Percentiles rank a stretch among this genome's conserved stretches.
phyloP scores from a whole-genome alignment of 2,888 invertebrate species.

The Camponotus fellah region DNA sequence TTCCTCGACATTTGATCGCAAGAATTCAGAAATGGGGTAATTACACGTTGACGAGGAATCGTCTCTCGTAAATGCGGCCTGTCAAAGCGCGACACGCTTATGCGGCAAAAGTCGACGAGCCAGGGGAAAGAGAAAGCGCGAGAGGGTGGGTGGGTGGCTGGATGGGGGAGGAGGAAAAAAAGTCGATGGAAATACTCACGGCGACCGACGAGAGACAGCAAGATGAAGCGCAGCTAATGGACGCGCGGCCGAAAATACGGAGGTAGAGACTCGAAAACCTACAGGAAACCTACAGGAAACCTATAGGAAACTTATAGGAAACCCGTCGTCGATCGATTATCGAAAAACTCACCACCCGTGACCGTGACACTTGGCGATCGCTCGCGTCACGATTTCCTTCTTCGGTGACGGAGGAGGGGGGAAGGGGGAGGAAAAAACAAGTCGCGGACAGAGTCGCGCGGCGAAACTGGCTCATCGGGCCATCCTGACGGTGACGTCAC shows the following conservation, averaged over 20 bases:
- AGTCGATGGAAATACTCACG: conserved; percentile 64
- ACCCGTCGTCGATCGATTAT: not conserved
- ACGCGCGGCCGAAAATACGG: not conserved
- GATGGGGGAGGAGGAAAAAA: not conserved
- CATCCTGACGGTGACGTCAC: conserved; percentile 72
- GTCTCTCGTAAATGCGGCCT: not conserved
- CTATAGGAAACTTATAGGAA: too few species aligned
- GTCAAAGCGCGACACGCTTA: conserved; percentile 60
- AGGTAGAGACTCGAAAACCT: not conserved
- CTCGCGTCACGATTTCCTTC: conserved; percentile 37
- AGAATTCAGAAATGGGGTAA: not conserved
- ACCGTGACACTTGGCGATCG: conserved; percentile 49
- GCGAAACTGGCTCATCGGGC: conserved; percentile 48
- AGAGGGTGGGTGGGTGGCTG: not conserved
- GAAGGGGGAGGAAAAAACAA: not conserved
- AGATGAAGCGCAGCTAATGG: conserved; percentile 9
- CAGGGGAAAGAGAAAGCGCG: not conserved
- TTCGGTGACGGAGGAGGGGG: not conserved
- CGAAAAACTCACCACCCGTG: conserved; percentile 31
- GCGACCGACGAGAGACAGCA: not conserved
- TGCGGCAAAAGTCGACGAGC: conserved; percentile 27
- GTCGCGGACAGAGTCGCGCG: not conserved
- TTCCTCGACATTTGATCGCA: not conserved
- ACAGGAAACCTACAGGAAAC: too few species aligned
- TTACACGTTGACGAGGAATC: not conserved